Conservation (phyloP, 2,113 vertebrate genomes). For the Mixornis gularis region DNA sequence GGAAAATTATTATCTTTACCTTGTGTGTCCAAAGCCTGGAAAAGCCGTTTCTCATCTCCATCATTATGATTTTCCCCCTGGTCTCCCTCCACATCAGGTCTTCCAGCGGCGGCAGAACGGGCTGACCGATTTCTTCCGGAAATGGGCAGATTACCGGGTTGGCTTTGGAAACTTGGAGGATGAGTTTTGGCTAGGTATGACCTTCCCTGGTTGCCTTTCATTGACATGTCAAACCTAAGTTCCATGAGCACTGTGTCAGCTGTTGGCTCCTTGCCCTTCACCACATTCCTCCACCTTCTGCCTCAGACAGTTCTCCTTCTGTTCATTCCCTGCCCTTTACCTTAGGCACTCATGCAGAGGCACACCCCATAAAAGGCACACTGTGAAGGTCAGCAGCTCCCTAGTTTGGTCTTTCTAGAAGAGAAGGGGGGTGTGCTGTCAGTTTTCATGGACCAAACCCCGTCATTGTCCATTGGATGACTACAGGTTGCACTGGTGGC, state of each 20-base stretch:
- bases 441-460: neutral
- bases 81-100: slow-evolving; percentile 70
- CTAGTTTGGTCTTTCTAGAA: neutral
- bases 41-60: neutral
- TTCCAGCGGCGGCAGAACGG: slow-evolving; percentile 96
- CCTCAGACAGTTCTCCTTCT: neutral
- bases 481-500: neutral
- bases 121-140: slow-evolving; percentile 92
- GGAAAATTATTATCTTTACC: neutral
- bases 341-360: slow-evolving; percentile 4
- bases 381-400: neutral
- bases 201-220: neutral
- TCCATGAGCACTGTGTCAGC: neutral
- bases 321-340: slow-evolving; percentile 18
- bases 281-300: neutral
- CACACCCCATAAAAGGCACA: neutral
- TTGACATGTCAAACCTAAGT: neutral
- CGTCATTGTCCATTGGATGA: neutral
- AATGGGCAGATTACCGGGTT: slow-evolving; percentile 89
- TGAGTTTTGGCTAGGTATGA: slow-evolving; percentile 96
- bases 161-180: slow-evolving; percentile 96
- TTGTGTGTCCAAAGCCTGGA: neutral
- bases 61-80: neutral
- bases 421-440: neutral
- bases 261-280: slow-evolving; percentile 2